Base-by-base conservation (phyloP, 2,797 vertebrate genomes). In the Sparus aurata region DNA sequence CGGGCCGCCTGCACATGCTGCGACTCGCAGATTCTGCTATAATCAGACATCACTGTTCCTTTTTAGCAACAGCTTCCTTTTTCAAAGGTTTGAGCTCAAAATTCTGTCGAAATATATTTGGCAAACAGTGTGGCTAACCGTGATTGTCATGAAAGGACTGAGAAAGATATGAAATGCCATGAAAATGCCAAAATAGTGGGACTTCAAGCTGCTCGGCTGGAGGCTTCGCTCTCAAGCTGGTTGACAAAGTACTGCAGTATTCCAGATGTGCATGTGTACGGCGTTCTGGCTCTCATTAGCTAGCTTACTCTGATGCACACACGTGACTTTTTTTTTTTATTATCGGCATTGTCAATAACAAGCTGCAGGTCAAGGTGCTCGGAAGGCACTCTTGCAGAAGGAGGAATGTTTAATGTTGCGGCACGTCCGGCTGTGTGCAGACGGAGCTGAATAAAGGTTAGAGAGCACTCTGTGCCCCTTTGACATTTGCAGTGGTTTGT, bases 401-500 rank as follows among this genome's bases (percentile, higher is more conserved):
- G 3, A 61, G 20, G 34, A 41, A 68, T 47, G 34, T 52, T 22
- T 18, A 65, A 17, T 63, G 47, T 46, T 50, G 63, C 12, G 60
- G 38, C 50, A 60, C 18, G 4, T 66, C 69, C 58, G 34, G 6
- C 64, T 71, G 70, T 80, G 73, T 79, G 76, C 65, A 76, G 61
- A 76, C 45, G 68, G 68, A 77, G 45, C 10, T 66, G 61, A 75
- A 77, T 77, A 79, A 84, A 88, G 80, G 82, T 84, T 65, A 77
- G 23, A 69, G 53, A 50, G 57, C 67, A 64, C 73, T 54, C 47
- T 15, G 0, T 66, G 75, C 54, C 46, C 45, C 81, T 84, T 61
- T 86, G 78, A 81, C 76, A 82, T 88, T 87, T 85, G 57, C 74
- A 12, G 27, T 43, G 62, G 15, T 50, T 53, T 82, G 7, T 69